Evolutionary conservation across 2,113 vertebrate genomes (phyloP), one percentile per base, ranked within the genome.

Genomic region (Miniopterus natalensis): DNA sequence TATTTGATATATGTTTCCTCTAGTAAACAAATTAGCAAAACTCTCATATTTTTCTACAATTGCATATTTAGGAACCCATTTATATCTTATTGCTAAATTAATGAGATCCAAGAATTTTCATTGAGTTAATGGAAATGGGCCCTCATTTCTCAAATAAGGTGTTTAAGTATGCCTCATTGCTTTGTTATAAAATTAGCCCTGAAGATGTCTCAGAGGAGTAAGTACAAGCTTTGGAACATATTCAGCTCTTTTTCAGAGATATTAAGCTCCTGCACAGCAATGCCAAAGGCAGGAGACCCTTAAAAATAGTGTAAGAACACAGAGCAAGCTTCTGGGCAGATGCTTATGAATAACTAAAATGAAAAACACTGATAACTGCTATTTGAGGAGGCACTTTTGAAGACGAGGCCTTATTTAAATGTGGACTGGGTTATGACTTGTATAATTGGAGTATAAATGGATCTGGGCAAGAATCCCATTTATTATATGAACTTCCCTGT

Each of bases 141-240:
- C 74, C 10, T 96, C 27, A 73, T 84, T 94, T 93, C 42, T 74
- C 53, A 68, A 57, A 53, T 66, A 36, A 87, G 5, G 40, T 78
- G 49, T 80, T 73, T 27, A 87, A 92, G 8, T 77, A 45, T 86
- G 18, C 10, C 12, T 68, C 10, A 74, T 49, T 63, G 45, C 7
- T 90, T 87, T 87, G 27, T 78, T 95, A 10, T 88, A 79, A 92
- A 86, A 85, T 85, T 70, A 81, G 17, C 78, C 47, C 29, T 71
- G 23, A 74, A 57, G 53, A 81, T 25, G 61, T 95, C 63, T 96
- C 57, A 86, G 55, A 77, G 29, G 27, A 21, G 25, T 53, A 61
- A 45, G 7, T 68, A 27, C 45, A 94, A 66, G 27, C 5, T 87
- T 93, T 36, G 31, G 21, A 80, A 55, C 14, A 25, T 21, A 66